These are phyloP conservation scores for Tretioscincus oriximinensis DNA, from an alignment of 2,113 vertebrate genomes.

Conservation along the genomic window DNA sequence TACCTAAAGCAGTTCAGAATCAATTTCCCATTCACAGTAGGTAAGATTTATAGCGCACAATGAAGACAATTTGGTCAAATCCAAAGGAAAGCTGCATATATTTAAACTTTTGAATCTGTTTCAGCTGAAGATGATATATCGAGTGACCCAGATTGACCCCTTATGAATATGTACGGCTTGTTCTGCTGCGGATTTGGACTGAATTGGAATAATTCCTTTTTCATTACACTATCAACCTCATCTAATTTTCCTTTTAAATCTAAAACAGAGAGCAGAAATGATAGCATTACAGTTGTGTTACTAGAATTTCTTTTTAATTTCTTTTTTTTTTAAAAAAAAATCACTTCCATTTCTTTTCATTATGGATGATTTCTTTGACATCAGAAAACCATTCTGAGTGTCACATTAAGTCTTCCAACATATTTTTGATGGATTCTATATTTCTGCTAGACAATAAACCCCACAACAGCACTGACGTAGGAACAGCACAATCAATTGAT, in stretches of 20 bases:
- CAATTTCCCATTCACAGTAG: neutral
- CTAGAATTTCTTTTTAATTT: too few species aligned
- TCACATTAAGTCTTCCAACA: too few species aligned
- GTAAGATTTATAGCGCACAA: neutral
- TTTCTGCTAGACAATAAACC: too few species aligned
- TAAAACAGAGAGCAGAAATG: neutral
- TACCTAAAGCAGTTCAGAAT: neutral
- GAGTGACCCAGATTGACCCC: rapidly evolving
- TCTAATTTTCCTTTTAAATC: neutral
- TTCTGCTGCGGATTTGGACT: slow-evolving; percentile 3
- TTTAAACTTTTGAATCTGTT: neutral
- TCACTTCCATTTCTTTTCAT: too few species aligned
- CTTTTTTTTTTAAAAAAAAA: too few species aligned
- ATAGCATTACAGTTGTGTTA: too few species aligned
- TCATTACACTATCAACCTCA: neutral
- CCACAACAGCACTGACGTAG: too few species aligned
- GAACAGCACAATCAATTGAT: too few species aligned
- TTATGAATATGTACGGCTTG: neutral
- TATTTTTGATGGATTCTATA: too few species aligned
- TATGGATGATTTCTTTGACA: too few species aligned
- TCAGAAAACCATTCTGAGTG: too few species aligned
- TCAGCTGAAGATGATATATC: neutral
- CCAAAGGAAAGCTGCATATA: neutral
- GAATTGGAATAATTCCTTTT: neutral
- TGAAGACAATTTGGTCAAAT: neutral